A percentile compares a stretch with the other conserved stretches of the same genome.
These are phyloP conservation scores for Peromyscus maniculatus DNA, from an alignment of 2,113 vertebrate species.

Conservation along the genomic window DNA sequence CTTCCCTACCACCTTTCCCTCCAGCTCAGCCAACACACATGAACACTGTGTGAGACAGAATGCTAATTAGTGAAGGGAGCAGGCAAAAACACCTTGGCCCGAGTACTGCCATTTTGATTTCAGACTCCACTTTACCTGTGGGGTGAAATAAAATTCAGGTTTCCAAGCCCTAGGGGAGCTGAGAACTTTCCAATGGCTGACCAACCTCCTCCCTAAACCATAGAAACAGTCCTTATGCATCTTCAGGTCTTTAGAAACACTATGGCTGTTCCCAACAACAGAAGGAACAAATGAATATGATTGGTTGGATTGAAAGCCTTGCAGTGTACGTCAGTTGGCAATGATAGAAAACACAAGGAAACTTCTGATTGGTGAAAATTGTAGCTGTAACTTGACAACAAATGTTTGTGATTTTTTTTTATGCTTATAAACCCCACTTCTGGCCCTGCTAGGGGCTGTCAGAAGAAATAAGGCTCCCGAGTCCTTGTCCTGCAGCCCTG, in stretches of 20 bases:
- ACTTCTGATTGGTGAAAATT: neutral
- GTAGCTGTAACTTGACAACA: neutral
- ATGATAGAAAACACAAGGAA: neutral
- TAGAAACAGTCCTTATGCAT: neutral
- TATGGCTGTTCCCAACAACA: neutral
- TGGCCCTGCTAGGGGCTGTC: neutral
- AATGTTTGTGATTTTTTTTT: neutral
- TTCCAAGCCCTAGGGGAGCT: neutral
- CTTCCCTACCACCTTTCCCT: neutral
- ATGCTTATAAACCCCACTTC: neutral
- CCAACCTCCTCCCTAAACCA: neutral
- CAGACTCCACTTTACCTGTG: neutral
- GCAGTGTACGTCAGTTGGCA: neutral
- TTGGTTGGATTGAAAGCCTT: neutral
- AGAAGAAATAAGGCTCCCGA: neutral
- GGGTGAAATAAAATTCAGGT: neutral
- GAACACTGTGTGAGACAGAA: neutral
- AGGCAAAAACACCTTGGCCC: neutral
- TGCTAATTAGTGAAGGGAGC: neutral
- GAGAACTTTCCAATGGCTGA: neutral
- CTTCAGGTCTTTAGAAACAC: neutral
- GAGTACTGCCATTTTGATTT: neutral
- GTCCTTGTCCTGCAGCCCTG: neutral
- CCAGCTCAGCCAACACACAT: neutral
- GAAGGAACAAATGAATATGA: neutral